These are phyloP conservation scores for Lepidurus apus DNA, from an alignment of 1,140 invertebrate species.

Conservation along the genomic window DNA sequence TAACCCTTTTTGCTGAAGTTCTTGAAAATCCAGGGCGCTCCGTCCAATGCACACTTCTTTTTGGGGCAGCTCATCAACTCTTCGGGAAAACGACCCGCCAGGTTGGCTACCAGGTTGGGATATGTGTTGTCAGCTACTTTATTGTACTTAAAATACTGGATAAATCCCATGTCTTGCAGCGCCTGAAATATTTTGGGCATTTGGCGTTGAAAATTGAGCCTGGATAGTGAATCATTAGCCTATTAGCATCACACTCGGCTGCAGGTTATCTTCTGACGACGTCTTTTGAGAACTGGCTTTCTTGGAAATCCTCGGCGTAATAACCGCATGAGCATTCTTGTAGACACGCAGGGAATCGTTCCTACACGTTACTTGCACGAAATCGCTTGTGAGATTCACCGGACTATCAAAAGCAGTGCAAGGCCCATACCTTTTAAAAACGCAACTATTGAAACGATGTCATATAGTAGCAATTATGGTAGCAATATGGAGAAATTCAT, in stretches of 20 bases:
- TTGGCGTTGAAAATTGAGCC: background rate
- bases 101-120: constrained; percentile 42
- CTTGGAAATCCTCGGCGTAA: background rate
- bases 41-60: constrained; percentile 37
- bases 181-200: background rate
- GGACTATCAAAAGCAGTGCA: background rate
- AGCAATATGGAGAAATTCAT: too few species aligned
- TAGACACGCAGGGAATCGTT: background rate
- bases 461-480: too few species aligned
- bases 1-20: constrained; percentile 42
- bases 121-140: constrained; percentile 42
- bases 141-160: background rate
- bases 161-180: background rate
- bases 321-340: background rate
- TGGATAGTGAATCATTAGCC: background rate
- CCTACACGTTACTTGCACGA: background rate
- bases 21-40: constrained; percentile 44
- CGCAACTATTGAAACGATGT: too few species aligned
- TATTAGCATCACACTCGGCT: background rate
- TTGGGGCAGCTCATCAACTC: background rate
- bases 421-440: background rate
- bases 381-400: background rate
- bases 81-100: constrained; percentile 40
- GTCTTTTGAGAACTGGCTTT: background rate
- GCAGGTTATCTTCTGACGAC: background rate